Base-by-base conservation (phyloP, 2,797 vertebrate genomes). In the Sylvilagus floridanus region DNA sequence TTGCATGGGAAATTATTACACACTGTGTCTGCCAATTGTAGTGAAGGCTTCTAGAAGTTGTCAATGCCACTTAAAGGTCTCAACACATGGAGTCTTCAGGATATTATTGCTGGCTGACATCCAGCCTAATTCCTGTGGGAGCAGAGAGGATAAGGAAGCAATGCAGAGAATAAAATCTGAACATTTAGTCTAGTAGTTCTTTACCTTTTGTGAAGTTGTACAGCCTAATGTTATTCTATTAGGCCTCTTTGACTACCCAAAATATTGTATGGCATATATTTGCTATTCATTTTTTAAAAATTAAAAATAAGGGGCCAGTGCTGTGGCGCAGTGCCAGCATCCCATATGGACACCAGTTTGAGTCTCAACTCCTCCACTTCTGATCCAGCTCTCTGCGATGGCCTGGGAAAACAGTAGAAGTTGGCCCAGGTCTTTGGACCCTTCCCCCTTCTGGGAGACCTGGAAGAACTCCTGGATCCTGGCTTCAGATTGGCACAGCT, bases 21-120 rank as follows among this genome's bases (percentile, higher is more conserved):
- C 1, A 0, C 17, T 2, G 3, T 73, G 87, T 73, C 79, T 96
- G 4, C 2, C 21, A 10, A 66, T 96, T 95, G 30, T n/a, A 62
- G 35, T 5, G 26, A 65, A 65, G 21, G 60, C 95, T 89, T 96
- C 66, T 77, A 60, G 87, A 95, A 90, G 76, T 1, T 96, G 50
- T 94, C 54, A 10, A 14, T 78, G 78, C 22, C 19, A 47, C 28
- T 90, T 73, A 85, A 89, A 35, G 22, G 32, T 19, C 5, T 17
- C 57, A 83, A 71, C 26, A 50, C 24, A 26, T 2, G 1, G 0
- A 4, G 32, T 32, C 89, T 76, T 84, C 1, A 14, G 81, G 78
- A 12, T 57, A 5, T 35, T 12, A 35, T 7, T 81, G 22, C 57
- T 92, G 73, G 42, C 83, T 92, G 42, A 30, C 50, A 4, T 0